Conservation (phyloP, 92 coral and sea anemone species). For the Palythoa grandis region DNA sequence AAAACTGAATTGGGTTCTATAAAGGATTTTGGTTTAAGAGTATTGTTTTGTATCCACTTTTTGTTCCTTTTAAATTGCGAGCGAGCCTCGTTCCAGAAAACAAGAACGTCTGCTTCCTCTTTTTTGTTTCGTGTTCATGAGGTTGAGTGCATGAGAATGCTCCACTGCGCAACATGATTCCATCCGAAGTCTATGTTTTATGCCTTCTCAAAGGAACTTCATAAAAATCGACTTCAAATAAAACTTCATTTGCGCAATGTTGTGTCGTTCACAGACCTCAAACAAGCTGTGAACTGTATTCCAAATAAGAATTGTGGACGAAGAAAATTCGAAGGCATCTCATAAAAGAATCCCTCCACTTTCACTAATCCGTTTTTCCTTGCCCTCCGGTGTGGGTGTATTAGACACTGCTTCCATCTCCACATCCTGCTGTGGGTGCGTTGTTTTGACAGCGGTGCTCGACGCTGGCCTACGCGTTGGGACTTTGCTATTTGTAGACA, state of each 20-base stretch:
- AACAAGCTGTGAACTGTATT: background rate
- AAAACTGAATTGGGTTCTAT: too few species aligned
- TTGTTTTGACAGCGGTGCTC: conserved; percentile 20
- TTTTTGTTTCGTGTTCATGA: too few species aligned
- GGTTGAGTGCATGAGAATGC: too few species aligned
- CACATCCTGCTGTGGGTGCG: background rate
- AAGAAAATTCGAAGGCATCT: background rate
- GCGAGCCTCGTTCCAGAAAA: too few species aligned
- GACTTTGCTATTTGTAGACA: conserved; percentile 32
- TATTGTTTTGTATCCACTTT: too few species aligned
- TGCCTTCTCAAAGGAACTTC: background rate
- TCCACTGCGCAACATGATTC: background rate
- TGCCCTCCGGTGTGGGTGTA: background rate
- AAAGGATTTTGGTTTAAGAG: too few species aligned
- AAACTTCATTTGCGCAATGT: background rate
- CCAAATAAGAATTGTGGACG: background rate
- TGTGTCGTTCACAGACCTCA: background rate
- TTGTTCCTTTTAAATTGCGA: too few species aligned
- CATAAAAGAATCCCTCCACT: conserved; percentile 30
- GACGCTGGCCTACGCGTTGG: conserved; percentile 32
- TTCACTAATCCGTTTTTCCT: conserved; percentile 17
- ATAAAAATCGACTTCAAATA: background rate
- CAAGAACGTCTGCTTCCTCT: too few species aligned
- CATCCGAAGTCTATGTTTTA: background rate
- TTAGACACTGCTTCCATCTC: background rate